These are phyloP conservation scores for Sparidentex hasta DNA, from an alignment of 2,797 vertebrate genomes.

Conservation along the genomic window DNA sequence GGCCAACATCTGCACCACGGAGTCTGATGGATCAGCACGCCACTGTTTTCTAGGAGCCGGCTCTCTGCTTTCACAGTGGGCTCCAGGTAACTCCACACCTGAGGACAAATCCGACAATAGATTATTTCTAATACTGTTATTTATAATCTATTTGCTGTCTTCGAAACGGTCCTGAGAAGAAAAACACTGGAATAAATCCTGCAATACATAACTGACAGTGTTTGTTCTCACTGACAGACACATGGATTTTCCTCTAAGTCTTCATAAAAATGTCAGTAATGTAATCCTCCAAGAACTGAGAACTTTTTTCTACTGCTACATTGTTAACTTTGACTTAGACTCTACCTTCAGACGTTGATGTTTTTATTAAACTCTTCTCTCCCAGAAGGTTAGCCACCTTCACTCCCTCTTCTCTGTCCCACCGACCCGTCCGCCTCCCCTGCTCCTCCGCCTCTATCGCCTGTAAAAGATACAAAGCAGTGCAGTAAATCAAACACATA, in stretches of 20 bases:
- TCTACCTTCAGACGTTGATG: conserved; percentile 80
- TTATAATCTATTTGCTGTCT: neutral
- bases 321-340: neutral
- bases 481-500: conserved; percentile 43
- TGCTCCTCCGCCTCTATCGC: conserved; percentile 38
- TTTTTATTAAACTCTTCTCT: conserved; percentile 81
- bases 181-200: neutral
- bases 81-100: conserved; percentile 40
- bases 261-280: neutral
- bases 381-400: conserved; percentile 70
- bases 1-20: conserved; percentile 82
- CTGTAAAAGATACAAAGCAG: conserved; percentile 58
- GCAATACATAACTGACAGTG: neutral
- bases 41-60: conserved; percentile 82
- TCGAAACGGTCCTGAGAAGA: neutral
- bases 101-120: neutral
- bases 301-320: neutral
- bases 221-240: neutral
- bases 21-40: conserved; percentile 76
- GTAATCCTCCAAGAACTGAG: neutral
- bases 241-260: neutral
- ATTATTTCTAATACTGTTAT: neutral
- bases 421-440: conserved; percentile 64
- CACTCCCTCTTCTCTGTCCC: conserved; percentile 74
- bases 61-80: conserved; percentile 35